These are phyloP conservation scores for Pseudococcus longispinus DNA, from an alignment of 2,888 invertebrate genomes.

Conservation along the genomic window DNA sequence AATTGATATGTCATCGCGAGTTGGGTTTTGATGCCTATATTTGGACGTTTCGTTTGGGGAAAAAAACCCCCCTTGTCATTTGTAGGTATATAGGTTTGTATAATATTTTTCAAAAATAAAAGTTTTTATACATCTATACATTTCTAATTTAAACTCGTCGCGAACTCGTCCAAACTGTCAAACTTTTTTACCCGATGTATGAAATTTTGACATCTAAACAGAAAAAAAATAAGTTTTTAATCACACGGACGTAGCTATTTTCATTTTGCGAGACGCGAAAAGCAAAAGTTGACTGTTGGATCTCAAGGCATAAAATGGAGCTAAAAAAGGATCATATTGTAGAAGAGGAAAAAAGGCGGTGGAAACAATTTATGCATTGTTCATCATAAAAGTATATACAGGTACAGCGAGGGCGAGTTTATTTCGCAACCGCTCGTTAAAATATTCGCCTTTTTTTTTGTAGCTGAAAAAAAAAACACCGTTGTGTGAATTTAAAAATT, in stretches of 20 bases:
- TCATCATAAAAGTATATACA: slow-evolving; percentile 5
- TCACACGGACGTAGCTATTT: neutral
- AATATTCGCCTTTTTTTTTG: slow-evolving; percentile 17
- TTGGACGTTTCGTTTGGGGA: neutral
- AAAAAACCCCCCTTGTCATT: neutral
- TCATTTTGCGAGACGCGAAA: neutral
- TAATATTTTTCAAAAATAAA: neutral
- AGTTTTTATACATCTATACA: neutral
- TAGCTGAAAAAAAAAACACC: neutral
- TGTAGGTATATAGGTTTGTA: neutral
- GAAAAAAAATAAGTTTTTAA: slow-evolving; percentile 6
- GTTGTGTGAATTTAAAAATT: slow-evolving; percentile 33
- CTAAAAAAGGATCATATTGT: neutral
- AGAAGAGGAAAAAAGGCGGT: neutral
- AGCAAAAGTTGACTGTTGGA: neutral
- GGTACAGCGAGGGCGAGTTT: neutral
- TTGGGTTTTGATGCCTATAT: neutral
- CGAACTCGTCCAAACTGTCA: slow-evolving; percentile 2
- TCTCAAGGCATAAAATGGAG: neutral
- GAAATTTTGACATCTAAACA: neutral
- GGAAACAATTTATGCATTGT: slow-evolving; percentile 13
- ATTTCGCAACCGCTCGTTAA: slow-evolving; percentile 45
- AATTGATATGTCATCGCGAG: neutral
- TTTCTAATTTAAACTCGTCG: neutral
- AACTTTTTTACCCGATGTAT: neutral